Base-by-base conservation (phyloP, 2,113 vertebrate genomes). In the Cyanistes caeruleus region DNA sequence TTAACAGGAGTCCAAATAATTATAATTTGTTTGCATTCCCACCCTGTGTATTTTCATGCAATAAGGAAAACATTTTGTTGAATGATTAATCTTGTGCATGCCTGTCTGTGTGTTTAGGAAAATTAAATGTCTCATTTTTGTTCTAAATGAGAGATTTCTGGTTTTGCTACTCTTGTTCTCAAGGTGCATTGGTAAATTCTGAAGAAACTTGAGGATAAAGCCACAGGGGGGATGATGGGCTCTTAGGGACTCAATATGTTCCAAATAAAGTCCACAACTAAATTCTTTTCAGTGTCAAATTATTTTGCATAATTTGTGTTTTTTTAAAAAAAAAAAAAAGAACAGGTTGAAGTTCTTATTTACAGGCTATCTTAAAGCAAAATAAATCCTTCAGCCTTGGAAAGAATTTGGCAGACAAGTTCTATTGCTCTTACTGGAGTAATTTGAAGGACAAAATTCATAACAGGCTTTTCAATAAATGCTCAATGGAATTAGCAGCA, bases 1-100 rank as follows among this genome's bases (percentile, higher is more conserved):
- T 96, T 94, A 97, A 94, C 65, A 56, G 55, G 87, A 96, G 92
- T 90, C 89, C 93, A 87, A 94, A 91, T 91, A 95, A 97, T 95
- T 82, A 52, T n/a, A 85, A 95, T 80, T 94, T 94, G 58, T 94
- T 97, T 94, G 89, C 65, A n/a, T 89, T 93, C 60, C 65, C 64
- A 87, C 89, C 94, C 91, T 80, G 77, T 0, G 0, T 85, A 77
- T 96, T 97, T 94, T 89, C 55, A 23, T 51, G 51, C 63, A 83
- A 11, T 51, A 69, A 85, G 58, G 67, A 78, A 97, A 91, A 93
- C 91, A 85, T 74, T 94, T 96, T 95, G 67, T 91, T 53, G 88
- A 93, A 41, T 86, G 83, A 84, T 88, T 84, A 67, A 79, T 95
- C 48, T 80, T 41, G 11, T 77, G 39, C 27, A 13, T 89, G 51